These are phyloP conservation scores for Drosophila tristis DNA, from an alignment of 1,140 invertebrate species.

Conservation along the genomic window DNA sequence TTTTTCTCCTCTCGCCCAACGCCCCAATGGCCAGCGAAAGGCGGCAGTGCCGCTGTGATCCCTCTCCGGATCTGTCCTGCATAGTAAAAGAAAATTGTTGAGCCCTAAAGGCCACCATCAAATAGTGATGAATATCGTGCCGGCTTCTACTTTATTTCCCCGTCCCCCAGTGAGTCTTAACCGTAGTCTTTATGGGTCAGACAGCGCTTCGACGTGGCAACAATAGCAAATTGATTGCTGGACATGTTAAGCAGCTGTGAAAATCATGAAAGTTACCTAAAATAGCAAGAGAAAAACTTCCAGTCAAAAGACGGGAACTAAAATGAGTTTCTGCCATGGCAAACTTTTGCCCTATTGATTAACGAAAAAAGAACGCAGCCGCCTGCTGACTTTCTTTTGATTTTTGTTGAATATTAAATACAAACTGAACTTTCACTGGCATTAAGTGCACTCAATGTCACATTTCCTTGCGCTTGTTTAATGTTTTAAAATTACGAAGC, in stretches of 20 bases:
- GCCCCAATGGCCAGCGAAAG: conserved; percentile 53
- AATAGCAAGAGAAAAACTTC: neutral
- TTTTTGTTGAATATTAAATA: too few species aligned
- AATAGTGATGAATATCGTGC: conserved; percentile 74
- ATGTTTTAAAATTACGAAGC: too few species aligned
- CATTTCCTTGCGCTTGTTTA: too few species aligned
- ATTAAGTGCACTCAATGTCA: too few species aligned
- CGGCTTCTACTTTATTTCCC: conserved; percentile 39
- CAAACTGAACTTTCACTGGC: too few species aligned
- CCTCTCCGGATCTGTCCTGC: conserved; percentile 23
- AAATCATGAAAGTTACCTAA: conserved; percentile 9
- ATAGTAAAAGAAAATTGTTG: conserved; percentile 63
- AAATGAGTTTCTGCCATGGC: too few species aligned
- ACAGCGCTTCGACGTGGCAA: conserved; percentile 29
- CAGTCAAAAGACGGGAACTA: neutral
- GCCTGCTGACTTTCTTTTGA: too few species aligned
- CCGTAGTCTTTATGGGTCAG: conserved; percentile 36
- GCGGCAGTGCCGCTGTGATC: conserved; percentile 9
- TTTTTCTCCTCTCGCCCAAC: conserved; percentile 59
- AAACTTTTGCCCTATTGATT: too few species aligned
- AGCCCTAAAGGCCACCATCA: conserved; percentile 66
- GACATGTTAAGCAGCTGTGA: conserved; percentile 25
- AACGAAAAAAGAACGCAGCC: too few species aligned
- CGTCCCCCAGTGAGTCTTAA: conserved; percentile 49
- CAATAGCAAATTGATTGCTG: conserved; percentile 33